A percentile compares a stretch with the other conserved stretches of the same genome.
Evolutionary conservation across 2,797 vertebrate species (phyloP).

Genomic region (Rallus crepitans): DNA sequence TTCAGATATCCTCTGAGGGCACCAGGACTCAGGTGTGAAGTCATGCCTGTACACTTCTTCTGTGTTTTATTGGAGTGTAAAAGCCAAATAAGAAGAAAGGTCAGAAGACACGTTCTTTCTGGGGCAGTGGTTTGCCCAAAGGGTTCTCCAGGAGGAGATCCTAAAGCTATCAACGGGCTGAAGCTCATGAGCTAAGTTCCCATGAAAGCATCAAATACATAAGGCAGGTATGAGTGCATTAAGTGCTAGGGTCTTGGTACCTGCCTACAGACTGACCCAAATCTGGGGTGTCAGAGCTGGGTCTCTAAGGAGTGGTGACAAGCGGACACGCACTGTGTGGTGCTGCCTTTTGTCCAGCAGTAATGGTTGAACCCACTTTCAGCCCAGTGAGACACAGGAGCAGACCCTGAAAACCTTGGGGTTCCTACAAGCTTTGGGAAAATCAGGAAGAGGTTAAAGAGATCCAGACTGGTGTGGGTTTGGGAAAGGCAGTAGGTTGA

Average conservation of each 20-base stretch:
- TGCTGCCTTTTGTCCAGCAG: background rate
- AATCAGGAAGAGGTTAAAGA: background rate
- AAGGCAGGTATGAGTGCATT: background rate
- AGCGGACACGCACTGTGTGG: background rate
- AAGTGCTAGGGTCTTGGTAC: background rate
- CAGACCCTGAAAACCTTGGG: background rate
- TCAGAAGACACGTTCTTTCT: background rate
- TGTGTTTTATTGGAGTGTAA: background rate
- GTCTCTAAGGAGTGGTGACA: background rate
- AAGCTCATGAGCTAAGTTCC: background rate
- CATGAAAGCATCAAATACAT: background rate
- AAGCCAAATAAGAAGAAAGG: background rate
- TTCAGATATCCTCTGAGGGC: background rate
- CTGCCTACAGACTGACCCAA: background rate
- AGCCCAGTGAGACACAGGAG: background rate
- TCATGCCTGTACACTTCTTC: background rate
- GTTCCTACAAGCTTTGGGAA: background rate
- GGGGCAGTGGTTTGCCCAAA: background rate
- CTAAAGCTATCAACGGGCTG: background rate
- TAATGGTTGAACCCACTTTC: background rate
- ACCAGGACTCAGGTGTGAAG: background rate
- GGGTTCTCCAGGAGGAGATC: background rate
- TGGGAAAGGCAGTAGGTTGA: background rate
- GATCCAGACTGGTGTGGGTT: background rate
- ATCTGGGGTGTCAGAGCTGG: background rate